These are phyloP conservation scores for Tetragnatha versicolor DNA, from an alignment of 1,140 invertebrate genomes.

Conservation along the genomic window DNA sequence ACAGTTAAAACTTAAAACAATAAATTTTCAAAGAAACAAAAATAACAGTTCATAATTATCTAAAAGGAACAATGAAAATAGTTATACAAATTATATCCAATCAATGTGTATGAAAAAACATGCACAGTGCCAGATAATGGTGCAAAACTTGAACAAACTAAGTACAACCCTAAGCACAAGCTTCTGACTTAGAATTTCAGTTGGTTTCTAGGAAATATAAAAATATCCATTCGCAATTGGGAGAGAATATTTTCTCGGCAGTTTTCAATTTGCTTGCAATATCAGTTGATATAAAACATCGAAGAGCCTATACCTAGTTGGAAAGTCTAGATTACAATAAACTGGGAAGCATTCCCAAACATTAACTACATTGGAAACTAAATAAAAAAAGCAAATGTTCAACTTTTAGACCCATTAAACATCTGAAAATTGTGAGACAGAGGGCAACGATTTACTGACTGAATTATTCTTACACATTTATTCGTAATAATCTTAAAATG, in stretches of 20 bases:
- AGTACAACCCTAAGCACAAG: not conserved
- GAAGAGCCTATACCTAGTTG: not conserved
- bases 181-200: not conserved
- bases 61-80: constrained; percentile 30
- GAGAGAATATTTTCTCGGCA: not conserved
- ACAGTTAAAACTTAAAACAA: not conserved
- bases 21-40: not conserved
- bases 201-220: not conserved
- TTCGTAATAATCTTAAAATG: too few relatives aligned
- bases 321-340: not conserved
- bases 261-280: not conserved
- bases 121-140: constrained; percentile 34
- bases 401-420: too few relatives aligned
- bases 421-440: too few relatives aligned
- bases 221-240: not conserved
- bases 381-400: too few relatives aligned
- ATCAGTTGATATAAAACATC: not conserved
- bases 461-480: too few relatives aligned
- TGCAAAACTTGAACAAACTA: not conserved
- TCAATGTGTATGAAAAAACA: constrained; percentile 15
- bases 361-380: too few relatives aligned
- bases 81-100: constrained; percentile 14
- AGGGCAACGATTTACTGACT: too few relatives aligned
- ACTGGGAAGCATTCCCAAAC: too few relatives aligned
- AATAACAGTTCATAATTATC: constrained; percentile 12